phyloP scores from a whole-genome alignment of 30 jellyfish, hydroid and myxozoan species.

The Aurelia sp. region DNA sequence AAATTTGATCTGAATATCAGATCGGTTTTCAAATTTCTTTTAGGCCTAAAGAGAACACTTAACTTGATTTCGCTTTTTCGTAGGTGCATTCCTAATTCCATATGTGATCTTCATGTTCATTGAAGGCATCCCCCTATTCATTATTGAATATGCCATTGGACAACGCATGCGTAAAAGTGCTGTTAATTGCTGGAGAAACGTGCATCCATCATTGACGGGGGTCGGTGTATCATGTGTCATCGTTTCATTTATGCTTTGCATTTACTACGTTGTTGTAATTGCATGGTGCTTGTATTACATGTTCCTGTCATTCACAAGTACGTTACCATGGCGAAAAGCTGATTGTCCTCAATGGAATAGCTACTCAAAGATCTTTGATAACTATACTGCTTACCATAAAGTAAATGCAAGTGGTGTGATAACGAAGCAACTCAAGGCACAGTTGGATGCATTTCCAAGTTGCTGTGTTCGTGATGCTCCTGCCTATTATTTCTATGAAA shows the following conservation, averaged over 20 bases:
- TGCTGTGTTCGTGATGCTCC: slow-evolving; percentile 92
- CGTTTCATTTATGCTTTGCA: slow-evolving; percentile 82
- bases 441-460: slow-evolving; percentile 38
- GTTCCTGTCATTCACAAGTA: slow-evolving; percentile 75
- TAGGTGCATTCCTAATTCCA: slow-evolving; percentile 94
- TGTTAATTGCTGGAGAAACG: slow-evolving; percentile 79
- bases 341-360: slow-evolving; percentile 65
- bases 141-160: slow-evolving; percentile 92
- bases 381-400: too few species aligned
- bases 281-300: slow-evolving; percentile 90
- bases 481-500: slow-evolving; percentile 73
- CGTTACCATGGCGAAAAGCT: slow-evolving; percentile 77
- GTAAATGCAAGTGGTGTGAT: too few species aligned
- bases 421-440: neutral
- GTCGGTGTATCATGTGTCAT: slow-evolving; percentile 88
- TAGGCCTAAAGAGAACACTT: too few species aligned
- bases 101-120: slow-evolving; percentile 90
- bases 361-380: neutral
- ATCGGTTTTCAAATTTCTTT: too few species aligned
- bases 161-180: slow-evolving; percentile 91
- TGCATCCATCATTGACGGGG: slow-evolving; percentile 91
- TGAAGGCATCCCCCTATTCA: slow-evolving; percentile 94
- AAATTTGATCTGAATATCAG: too few species aligned
- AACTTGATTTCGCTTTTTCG: neutral
- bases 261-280: slow-evolving; percentile 86